Evolutionary conservation across 2,888 invertebrate species (phyloP).

Genomic region (Ditula angustiorana): DNA sequence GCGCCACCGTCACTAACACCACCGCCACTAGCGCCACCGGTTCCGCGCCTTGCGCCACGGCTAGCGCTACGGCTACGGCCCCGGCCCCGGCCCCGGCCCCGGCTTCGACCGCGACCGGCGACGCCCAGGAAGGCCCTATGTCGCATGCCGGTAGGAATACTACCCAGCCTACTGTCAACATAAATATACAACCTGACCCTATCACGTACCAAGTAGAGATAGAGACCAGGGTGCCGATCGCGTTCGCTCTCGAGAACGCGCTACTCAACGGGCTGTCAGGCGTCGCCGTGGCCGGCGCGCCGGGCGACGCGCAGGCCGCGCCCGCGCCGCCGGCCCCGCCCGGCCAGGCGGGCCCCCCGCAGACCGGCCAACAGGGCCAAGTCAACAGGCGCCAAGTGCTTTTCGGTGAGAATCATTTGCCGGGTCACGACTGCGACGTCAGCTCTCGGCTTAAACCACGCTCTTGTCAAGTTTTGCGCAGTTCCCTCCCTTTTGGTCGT

Average conservation of each 20-base stretch:
- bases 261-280: conserved; percentile 53
- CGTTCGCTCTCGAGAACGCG: conserved; percentile 61
- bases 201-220: conserved; percentile 69
- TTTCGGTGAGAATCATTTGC: conserved; percentile 54
- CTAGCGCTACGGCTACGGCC: conserved; percentile 12
- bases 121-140: background rate
- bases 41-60: conserved; percentile 25
- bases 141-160: conserved; percentile 55
- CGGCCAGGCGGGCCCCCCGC: conserved; percentile 7
- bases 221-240: conserved; percentile 66
- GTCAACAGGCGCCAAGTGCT: conserved; percentile 57
- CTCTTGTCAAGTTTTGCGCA: background rate
- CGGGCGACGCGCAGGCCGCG: background rate
- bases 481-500: no score
- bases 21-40: conserved; percentile 19
- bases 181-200: conserved; percentile 59
- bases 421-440: background rate
- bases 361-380: conserved; percentile 43
- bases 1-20: background rate
- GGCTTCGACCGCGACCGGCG: background rate
- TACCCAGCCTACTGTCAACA: conserved; percentile 55
- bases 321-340: background rate
- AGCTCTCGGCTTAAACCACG: background rate
- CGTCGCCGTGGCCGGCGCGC: conserved; percentile 42
- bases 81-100: conserved; percentile 32